phyloP scores from a whole-genome alignment of 2,888 invertebrate species.

The Trissonchulus latispiculum region DNA sequence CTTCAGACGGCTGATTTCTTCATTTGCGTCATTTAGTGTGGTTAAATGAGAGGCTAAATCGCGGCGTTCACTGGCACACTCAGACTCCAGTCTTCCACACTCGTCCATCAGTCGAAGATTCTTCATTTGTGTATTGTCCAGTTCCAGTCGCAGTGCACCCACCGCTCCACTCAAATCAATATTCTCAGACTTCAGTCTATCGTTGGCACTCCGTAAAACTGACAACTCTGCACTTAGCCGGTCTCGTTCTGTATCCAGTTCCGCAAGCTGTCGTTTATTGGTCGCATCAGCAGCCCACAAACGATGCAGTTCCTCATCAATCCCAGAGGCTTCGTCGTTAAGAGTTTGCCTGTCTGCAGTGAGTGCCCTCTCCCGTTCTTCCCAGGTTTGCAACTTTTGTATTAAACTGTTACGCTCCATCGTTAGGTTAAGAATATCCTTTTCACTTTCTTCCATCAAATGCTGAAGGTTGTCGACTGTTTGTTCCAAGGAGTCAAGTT shows the following conservation, averaged over 20 bases:
- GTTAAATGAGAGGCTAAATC: no score
- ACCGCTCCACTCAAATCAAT: background rate
- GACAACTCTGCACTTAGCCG: background rate
- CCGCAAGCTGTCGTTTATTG: background rate
- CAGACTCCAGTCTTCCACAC: background rate
- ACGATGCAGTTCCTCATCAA: constrained; percentile 1
- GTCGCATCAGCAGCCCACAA: background rate
- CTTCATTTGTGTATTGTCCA: background rate
- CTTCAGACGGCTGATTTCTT: background rate
- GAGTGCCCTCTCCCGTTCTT: background rate
- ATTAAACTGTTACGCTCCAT: background rate
- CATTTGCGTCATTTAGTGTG: background rate
- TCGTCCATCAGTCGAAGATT: background rate
- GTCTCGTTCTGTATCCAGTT: background rate
- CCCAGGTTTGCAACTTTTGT: background rate
- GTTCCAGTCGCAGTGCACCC: background rate
- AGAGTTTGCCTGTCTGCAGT: background rate
- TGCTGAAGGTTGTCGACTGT: background rate
- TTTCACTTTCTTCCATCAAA: background rate
- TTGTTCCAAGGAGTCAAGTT: background rate
- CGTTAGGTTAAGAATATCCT: background rate
- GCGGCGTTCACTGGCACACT: background rate
- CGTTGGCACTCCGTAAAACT: background rate
- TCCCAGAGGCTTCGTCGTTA: background rate
- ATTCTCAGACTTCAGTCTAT: background rate